Evolutionary conservation across 1,140 invertebrate genomes (phyloP).

Genomic region (Drosophila sp.): DNA sequence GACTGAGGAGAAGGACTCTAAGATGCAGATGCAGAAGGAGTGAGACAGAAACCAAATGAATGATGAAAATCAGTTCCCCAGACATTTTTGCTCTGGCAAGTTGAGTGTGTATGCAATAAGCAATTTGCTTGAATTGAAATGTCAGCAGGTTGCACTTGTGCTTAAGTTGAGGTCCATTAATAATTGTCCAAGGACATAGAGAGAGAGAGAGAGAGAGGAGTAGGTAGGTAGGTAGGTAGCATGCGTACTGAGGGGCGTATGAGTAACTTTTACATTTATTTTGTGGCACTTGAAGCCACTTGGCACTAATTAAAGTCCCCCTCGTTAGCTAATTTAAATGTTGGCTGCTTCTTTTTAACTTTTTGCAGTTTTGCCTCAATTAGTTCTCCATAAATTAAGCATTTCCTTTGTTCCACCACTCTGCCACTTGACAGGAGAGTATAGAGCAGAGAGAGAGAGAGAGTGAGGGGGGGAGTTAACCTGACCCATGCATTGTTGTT

Average conservation of each 20-base stretch:
- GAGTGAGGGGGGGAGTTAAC: neutral
- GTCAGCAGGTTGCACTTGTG: constrained; percentile 60
- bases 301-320: constrained; percentile 75
- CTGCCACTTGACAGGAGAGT: constrained; percentile 15
- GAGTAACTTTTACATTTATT: constrained; percentile 57
- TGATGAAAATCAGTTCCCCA: constrained; percentile 73
- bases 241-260: constrained; percentile 53
- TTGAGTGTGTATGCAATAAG: constrained; percentile 54
- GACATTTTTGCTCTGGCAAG: constrained; percentile 50
- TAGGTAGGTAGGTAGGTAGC: neutral
- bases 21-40: constrained; percentile 47
- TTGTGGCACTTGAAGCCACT: constrained; percentile 48
- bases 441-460: too few relatives aligned
- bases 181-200: constrained; percentile 44
- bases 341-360: constrained; percentile 25
- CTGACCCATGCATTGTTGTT: constrained; percentile 17
- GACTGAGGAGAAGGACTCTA: constrained; percentile 13
- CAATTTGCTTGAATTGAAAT: constrained; percentile 64
- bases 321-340: constrained; percentile 69
- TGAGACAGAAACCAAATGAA: constrained; percentile 55
- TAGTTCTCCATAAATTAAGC: constrained; percentile 63
- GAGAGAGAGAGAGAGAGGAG: neutral
- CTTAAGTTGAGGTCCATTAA: constrained; percentile 53
- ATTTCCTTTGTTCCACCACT: constrained; percentile 30
- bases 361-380: constrained; percentile 48